Base-by-base conservation (phyloP, 2,113 vertebrate species). In the Cyanistes caeruleus region DNA sequence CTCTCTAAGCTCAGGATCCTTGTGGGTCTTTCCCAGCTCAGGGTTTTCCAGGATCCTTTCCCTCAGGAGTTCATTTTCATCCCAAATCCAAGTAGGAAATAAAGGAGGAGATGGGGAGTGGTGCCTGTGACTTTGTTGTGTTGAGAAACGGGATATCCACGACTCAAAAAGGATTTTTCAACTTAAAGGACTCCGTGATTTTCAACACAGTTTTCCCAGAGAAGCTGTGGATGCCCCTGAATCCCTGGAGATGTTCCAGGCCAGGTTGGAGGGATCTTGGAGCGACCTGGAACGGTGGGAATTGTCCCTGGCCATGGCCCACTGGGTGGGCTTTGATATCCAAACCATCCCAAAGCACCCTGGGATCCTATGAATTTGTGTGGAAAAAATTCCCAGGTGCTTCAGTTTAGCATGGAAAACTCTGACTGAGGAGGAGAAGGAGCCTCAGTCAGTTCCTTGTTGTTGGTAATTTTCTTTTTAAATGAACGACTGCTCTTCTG, bases 171-270 rank as follows among this genome's bases (percentile, higher is more conserved):
- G 33, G 25, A 5, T 75, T 87, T 63, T 72, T 65, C 65, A 41
- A 0, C 24, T 27, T 35, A 1, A 56, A 41, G 15, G 4, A 7
- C 22, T 30, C 65, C 28, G 4, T 11, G 35, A 31, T 49, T 81
- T 51, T 33, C 59, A 44, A 7, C 37, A 33, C 59, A 33, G 59
- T 9, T 0, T 70, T 10, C 16, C 20, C 49, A 64, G 21, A n/a
- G 48, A 21, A 79, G 35, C 44, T 65, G 70, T 19, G 28, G 59
- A 35, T 51, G 31, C 49, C 11, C 8, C 24, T 77, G 58, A 16
- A 33, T 52, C 46, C 39, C 48, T 64, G 43, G 17, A 8, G 58
- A 41, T 18, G 3, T 37, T 25, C 31, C 11, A 31, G 53, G 44
- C 44, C 31, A 6, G 51, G 51, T 3, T 63, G n/a, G 48, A 53